A percentile compares a stretch with the other conserved stretches of the same genome.
Conservation (phyloP, 2,113 vertebrate species). For the Trematomus loennbergii region DNA sequence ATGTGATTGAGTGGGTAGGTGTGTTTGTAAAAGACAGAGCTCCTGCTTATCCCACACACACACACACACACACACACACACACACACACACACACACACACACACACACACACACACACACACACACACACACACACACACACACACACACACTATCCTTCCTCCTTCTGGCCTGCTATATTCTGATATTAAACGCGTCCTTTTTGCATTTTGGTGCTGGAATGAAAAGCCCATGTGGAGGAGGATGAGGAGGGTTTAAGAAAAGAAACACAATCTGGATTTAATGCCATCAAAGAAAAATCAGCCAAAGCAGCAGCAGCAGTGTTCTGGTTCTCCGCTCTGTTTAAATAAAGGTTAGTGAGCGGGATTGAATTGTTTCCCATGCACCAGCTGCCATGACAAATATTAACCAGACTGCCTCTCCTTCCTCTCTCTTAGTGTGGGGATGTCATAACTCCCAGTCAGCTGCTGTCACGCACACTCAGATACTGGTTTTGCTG, state of each 20-base stretch:
- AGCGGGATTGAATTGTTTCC: slow-evolving; percentile 59
- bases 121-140: slow-evolving; percentile 12
- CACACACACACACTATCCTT: slow-evolving; percentile 19
- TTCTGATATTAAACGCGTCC: slow-evolving; percentile 43
- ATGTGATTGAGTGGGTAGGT: slow-evolving; percentile 72
- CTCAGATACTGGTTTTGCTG: neutral
- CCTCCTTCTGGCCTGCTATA: slow-evolving; percentile 29
- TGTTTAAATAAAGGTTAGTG: slow-evolving; percentile 59
- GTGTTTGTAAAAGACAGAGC: slow-evolving; percentile 64
- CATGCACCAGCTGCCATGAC: slow-evolving; percentile 66
- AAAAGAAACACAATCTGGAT: slow-evolving; percentile 39
- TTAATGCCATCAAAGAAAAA: slow-evolving; percentile 11
- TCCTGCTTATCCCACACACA: slow-evolving; percentile 47
- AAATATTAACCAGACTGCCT: slow-evolving; percentile 70
- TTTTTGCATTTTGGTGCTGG: slow-evolving; percentile 32
- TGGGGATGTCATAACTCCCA: slow-evolving; percentile 41
- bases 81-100: slow-evolving; percentile 17
- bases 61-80: slow-evolving; percentile 20
- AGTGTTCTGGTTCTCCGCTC: slow-evolving; percentile 1
- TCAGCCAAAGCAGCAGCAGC: slow-evolving; percentile 12
- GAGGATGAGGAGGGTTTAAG: slow-evolving; percentile 15
- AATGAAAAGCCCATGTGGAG: slow-evolving; percentile 31
- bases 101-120: slow-evolving; percentile 11
- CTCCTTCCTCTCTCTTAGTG: slow-evolving; percentile 22
- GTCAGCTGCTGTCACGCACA: slow-evolving; percentile 42